These are phyloP conservation scores for Alligator mississippiensis DNA, from an alignment of 2,113 vertebrate genomes.

Conservation along the genomic window DNA sequence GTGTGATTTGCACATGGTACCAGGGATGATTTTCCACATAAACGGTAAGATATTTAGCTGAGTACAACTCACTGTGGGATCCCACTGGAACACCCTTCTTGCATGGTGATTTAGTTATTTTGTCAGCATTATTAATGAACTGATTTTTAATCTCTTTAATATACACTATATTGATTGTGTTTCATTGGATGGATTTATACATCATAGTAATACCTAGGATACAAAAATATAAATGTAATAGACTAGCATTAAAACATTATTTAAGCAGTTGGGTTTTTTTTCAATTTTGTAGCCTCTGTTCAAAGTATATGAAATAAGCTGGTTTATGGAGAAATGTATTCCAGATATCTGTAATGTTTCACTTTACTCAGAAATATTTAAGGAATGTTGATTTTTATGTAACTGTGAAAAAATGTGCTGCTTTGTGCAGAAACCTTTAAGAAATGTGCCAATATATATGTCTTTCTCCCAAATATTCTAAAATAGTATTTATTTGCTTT, in stretches of 20 bases:
- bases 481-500: slow-evolving; percentile 72
- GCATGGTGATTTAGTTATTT: background rate
- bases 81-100: background rate
- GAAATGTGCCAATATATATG: slow-evolving; percentile 64
- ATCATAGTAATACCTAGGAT: slow-evolving; percentile 2
- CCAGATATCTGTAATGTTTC: slow-evolving; percentile 72
- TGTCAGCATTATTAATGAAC: background rate
- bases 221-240: background rate
- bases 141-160: background rate
- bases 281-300: background rate
- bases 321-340: slow-evolving; percentile 66
- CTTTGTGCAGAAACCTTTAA: slow-evolving; percentile 69
- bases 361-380: slow-evolving; percentile 73
- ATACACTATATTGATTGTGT: background rate
- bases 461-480: slow-evolving; percentile 63
- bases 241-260: slow-evolving; percentile 26
- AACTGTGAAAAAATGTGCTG: slow-evolving; percentile 73
- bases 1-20: background rate
- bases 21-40: background rate
- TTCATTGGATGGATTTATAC: background rate
- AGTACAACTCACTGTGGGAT: too few relatives aligned
- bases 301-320: slow-evolving; percentile 4
- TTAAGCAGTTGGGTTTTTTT: too few relatives aligned
- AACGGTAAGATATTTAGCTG: too few relatives aligned
- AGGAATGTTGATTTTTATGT: slow-evolving; percentile 69